Evolutionary conservation across 1,140 invertebrate species (phyloP).

Genomic region (Hypothenemus hampei): DNA sequence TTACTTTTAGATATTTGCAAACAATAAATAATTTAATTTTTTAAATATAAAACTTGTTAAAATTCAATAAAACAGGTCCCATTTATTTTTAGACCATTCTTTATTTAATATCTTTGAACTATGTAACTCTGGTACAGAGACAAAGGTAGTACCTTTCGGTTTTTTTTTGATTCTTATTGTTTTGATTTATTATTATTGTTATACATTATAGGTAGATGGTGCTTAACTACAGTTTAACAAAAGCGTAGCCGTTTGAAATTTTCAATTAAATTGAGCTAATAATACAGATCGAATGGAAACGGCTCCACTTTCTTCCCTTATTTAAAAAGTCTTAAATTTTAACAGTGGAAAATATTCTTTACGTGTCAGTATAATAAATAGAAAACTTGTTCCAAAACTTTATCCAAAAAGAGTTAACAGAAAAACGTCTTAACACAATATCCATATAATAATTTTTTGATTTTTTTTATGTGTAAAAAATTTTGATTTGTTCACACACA

Average conservation of each 20-base stretch:
- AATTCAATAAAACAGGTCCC: not conserved
- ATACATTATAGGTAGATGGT: too few relatives aligned
- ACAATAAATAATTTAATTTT: too few relatives aligned
- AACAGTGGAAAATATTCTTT: not conserved
- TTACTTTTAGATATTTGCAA: too few relatives aligned
- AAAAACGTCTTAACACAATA: not conserved
- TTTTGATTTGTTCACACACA: slow-evolving; percentile 17
- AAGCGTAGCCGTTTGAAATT: not conserved
- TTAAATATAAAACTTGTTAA: too few relatives aligned
- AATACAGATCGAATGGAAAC: not conserved
- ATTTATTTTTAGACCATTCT: not conserved
- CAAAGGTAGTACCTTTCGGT: too few relatives aligned
- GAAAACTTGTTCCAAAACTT: slow-evolving; percentile 8
- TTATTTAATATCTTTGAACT: slow-evolving; percentile 3
- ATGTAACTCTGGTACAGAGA: slow-evolving; percentile 3
- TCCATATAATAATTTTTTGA: slow-evolving; percentile 10
- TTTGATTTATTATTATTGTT: slow-evolving; percentile 2
- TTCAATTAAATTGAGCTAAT: not conserved
- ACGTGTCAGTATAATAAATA: not conserved
- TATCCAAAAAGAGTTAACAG: slow-evolving; percentile 8
- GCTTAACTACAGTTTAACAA: too few relatives aligned
- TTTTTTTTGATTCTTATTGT: not conserved
- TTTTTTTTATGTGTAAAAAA: slow-evolving; percentile 21
- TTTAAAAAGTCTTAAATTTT: not conserved
- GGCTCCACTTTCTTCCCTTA: not conserved